Base-by-base conservation (phyloP, 2,797 vertebrate species). In the Oreortyx pictus region DNA sequence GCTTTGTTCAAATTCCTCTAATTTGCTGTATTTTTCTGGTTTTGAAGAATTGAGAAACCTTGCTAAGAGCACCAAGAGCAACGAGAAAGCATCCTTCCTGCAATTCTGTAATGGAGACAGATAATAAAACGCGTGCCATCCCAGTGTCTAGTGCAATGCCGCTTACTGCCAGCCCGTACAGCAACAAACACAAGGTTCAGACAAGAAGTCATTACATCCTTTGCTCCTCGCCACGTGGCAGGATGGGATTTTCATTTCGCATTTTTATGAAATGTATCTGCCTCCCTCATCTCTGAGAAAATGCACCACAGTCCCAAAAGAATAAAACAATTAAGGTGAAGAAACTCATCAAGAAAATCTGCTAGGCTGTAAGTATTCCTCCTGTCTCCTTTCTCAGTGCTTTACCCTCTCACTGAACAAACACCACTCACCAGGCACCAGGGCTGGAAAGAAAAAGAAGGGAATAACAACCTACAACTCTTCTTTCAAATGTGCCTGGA, bases 201-300 rank as follows among this genome's bases (percentile, higher is more conserved):
- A 44, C n/a, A 27, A n/a, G 7, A 62, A 75, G 60, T 57, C 3
- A 1, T 88, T 59, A 91, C 91, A 88, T 52, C 70, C 59, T 24
- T 27, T 37, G 66, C 31, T 93, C 35, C 37, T 64, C 79, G 73
- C 41, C 82, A 52, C 33, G 8, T 0, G 5, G 50, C 80, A 95
- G 85, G 80, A 62, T 3, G 14, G 22, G 62, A 88, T 64, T 70
- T 77, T 81, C 6, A 86, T 47, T 83, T 65, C 75, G 43, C 85
- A 59, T 83, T 86, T 91, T 70, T 62, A 88, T 70, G 65, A 82
- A 83, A 75, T 25, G 46, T 17, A 46, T 31, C 50, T 6, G 2
- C 70, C 29, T 91, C 62, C 77, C 43, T 92, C 44, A 92, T 91
- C 88, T 88, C 80, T 88, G 92, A 43, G 50, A 93, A 83, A 91